Conservation (phyloP, 2,888 invertebrate species). For the Epiperipatus broadwayi region DNA sequence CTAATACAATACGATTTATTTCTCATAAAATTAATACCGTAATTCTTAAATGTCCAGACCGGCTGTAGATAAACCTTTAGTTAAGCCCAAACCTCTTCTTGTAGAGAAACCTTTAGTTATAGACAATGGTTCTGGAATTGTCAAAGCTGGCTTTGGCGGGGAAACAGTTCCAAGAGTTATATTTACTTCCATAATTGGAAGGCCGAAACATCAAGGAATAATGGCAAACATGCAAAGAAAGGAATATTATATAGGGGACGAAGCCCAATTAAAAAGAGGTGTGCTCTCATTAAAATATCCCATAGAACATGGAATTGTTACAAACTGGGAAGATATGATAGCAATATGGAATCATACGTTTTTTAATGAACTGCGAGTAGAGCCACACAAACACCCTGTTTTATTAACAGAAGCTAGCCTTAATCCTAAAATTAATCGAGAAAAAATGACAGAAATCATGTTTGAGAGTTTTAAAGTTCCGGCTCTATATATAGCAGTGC, state of each 20-base stretch:
- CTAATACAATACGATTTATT: too few relatives aligned
- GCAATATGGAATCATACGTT: slow-evolving; percentile 10
- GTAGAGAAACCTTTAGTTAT: too few relatives aligned
- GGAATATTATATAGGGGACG: slow-evolving; percentile 11
- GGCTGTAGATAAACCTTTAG: too few relatives aligned
- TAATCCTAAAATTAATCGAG: slow-evolving; percentile 10
- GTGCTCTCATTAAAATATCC: slow-evolving; percentile 12
- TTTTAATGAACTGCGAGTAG: slow-evolving; percentile 10
- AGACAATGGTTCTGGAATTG: slow-evolving; percentile 15
- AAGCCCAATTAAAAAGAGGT: slow-evolving; percentile 10
- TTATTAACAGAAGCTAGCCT: slow-evolving; percentile 8
- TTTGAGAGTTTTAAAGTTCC: slow-evolving; percentile 1
- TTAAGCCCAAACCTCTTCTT: too few relatives aligned
- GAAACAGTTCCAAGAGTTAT: slow-evolving; percentile 23
- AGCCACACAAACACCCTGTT: neutral
- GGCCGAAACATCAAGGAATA: slow-evolving; percentile 23
- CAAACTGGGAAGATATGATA: slow-evolving; percentile 13
- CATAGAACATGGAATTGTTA: slow-evolving; percentile 13
- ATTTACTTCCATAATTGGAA: slow-evolving; percentile 22
- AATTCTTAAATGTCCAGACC: too few relatives aligned
- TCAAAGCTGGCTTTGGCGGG: slow-evolving; percentile 23
- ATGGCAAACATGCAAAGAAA: slow-evolving; percentile 10
- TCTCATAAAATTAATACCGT: too few relatives aligned
- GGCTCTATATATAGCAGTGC: neutral
- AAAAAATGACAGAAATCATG: slow-evolving; percentile 8